These are phyloP conservation scores for Ceratotherium simum DNA, from an alignment of 2,113 vertebrate species.

Conservation along the genomic window DNA sequence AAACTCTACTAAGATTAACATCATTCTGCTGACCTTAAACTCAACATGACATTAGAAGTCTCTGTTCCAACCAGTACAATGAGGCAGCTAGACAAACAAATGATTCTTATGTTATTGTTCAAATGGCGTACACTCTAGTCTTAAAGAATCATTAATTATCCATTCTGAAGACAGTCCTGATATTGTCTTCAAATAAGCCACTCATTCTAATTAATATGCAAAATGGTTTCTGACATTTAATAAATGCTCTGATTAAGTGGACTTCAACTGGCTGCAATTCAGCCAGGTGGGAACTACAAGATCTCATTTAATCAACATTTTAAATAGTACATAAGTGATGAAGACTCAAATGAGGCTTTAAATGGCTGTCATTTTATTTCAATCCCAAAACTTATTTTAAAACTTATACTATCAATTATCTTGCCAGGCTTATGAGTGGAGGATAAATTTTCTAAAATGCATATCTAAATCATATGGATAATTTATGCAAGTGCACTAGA, in stretches of 20 bases:
- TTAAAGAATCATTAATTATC: slow-evolving; percentile 67
- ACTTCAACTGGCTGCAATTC: background rate
- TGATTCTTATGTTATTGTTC: background rate
- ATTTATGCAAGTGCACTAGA: background rate
- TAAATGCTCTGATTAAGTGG: slow-evolving; percentile 44
- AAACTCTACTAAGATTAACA: background rate
- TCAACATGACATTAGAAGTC: background rate
- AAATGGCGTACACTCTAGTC: background rate
- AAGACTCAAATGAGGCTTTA: background rate
- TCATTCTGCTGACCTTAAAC: background rate
- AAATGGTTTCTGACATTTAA: background rate
- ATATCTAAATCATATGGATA: background rate
- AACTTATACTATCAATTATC: background rate
- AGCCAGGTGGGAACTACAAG: background rate
- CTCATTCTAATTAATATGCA: slow-evolving; percentile 71
- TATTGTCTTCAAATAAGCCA: slow-evolving; percentile 61
- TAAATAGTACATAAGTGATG: background rate
- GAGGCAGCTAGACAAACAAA: background rate
- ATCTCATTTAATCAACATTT: background rate
- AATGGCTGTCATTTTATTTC: background rate
- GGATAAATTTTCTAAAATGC: background rate
- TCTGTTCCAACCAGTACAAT: background rate
- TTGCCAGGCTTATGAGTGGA: background rate
- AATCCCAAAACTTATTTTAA: background rate
- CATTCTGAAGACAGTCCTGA: background rate